phyloP scores from a whole-genome alignment of 1,140 invertebrate species.

The Campodea augens region DNA sequence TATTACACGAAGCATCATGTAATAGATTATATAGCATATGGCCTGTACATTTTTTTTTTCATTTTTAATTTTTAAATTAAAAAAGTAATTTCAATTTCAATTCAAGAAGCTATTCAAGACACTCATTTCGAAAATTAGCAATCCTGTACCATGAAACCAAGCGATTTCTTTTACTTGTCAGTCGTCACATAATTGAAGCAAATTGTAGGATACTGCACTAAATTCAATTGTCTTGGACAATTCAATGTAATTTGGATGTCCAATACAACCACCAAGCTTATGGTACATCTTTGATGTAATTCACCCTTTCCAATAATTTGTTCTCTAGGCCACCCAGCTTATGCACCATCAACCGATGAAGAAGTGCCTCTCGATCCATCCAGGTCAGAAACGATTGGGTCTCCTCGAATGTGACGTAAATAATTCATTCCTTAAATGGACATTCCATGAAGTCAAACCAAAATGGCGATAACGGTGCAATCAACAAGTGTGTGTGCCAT shows the following conservation, averaged over 20 bases:
- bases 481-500: not conserved
- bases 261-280: constrained; percentile 6
- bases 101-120: too few relatives aligned
- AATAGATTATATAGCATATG: too few relatives aligned
- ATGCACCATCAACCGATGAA: constrained; percentile 57
- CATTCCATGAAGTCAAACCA: constrained; percentile 54
- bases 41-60: too few relatives aligned
- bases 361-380: constrained; percentile 71
- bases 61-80: too few relatives aligned
- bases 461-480: constrained; percentile 26
- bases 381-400: constrained; percentile 52
- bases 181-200: not conserved
- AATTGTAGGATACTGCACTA: not conserved
- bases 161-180: not conserved
- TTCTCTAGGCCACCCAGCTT: constrained; percentile 40
- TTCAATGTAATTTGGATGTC: not conserved
- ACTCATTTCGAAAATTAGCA: too few relatives aligned
- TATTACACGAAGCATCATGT: too few relatives aligned
- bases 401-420: constrained; percentile 60
- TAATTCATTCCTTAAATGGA: constrained; percentile 76
- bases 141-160: not conserved
- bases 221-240: not conserved
- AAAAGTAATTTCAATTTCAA: too few relatives aligned
- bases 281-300: constrained; percentile 4
- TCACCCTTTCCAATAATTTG: constrained; percentile 8